phyloP scores from a whole-genome alignment of 2,888 invertebrate genomes.

The Peribatodes rhomboidaria region DNA sequence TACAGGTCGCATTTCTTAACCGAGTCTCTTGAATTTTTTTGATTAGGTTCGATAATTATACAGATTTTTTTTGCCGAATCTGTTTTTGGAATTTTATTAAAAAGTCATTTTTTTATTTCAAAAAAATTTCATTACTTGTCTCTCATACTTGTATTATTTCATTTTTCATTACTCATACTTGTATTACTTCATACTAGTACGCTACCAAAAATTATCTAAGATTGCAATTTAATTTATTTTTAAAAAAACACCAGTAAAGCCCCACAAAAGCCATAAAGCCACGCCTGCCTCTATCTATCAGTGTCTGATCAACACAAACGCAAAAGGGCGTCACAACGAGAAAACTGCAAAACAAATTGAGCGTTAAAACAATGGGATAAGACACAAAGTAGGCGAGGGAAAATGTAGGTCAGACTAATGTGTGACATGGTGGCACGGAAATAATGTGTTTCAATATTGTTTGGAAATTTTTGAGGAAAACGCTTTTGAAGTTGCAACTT shows the following conservation, averaged over 20 bases:
- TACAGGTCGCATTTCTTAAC: too few species aligned
- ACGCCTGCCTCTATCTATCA: conserved; percentile 49
- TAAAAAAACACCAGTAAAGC: too few species aligned
- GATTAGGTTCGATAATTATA: too few species aligned
- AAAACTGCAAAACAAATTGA: conserved; percentile 25
- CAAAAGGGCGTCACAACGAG: conserved; percentile 21
- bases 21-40: too few species aligned
- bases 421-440: conserved; percentile 44
- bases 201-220: too few species aligned
- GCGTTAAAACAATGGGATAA: conserved; percentile 36
- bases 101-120: too few species aligned
- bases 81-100: too few species aligned
- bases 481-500: neutral
- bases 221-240: conserved; percentile 5
- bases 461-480: conserved; percentile 35
- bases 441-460: conserved; percentile 50
- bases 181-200: too few species aligned
- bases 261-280: conserved; percentile 27
- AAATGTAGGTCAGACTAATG: conserved; percentile 49
- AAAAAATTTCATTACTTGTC: too few species aligned
- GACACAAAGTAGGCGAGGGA: conserved; percentile 18
- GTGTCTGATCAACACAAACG: conserved; percentile 39
- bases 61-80: too few species aligned
- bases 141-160: too few species aligned
- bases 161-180: neutral